phyloP scores from a whole-genome alignment of 2,797 vertebrate genomes.

The Onychomys torridus region DNA sequence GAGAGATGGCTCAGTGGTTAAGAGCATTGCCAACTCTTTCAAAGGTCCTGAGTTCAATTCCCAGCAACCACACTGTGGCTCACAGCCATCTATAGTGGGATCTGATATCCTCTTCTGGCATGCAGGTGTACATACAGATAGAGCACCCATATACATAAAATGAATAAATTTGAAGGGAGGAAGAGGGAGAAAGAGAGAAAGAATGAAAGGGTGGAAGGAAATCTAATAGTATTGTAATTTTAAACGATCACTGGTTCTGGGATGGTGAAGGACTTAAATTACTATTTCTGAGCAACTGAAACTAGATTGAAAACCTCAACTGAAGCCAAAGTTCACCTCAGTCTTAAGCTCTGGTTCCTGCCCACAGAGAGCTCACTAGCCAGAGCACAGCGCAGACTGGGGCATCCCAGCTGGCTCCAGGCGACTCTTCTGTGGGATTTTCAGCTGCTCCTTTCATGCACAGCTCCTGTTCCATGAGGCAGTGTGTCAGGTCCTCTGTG shows the following conservation, averaged over 20 bases:
- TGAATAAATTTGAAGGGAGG: neutral
- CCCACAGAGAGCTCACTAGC: neutral
- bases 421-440: neutral
- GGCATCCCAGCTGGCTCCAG: too few relatives aligned
- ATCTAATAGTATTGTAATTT: neutral
- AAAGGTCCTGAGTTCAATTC: neutral
- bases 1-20: neutral
- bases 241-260: neutral
- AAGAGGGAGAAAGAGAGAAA: rapidly evolving
- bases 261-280: neutral
- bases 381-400: neutral
- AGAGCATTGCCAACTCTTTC: neutral
- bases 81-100: neutral
- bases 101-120: neutral
- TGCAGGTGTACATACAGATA: neutral
- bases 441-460: neutral
- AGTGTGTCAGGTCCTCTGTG: neutral
- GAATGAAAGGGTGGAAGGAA: rapidly evolving
- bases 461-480: neutral
- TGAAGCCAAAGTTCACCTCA: neutral
- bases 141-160: neutral
- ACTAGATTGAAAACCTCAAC: neutral
- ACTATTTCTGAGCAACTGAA: neutral
- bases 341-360: neutral
- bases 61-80: neutral